Conservation (phyloP, 2,888 invertebrate species). For the Proisotoma minuta region DNA sequence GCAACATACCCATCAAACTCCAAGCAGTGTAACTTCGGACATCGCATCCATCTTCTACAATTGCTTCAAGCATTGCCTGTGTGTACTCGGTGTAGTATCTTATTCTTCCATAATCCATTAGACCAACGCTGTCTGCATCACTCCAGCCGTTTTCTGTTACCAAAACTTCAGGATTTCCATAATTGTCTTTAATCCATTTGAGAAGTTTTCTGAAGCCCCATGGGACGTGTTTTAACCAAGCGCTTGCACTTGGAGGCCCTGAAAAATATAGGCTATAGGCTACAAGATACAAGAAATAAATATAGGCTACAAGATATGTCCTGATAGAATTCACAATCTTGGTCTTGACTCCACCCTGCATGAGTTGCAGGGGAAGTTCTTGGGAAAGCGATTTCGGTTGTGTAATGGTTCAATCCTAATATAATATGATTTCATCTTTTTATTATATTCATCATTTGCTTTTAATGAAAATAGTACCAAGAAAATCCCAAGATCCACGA, state of each 20-base stretch:
- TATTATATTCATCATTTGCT: no score
- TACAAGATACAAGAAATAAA: no score
- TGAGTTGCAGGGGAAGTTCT: not conserved
- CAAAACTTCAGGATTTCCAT: slow-evolving; percentile 27
- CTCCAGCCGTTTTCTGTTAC: slow-evolving; percentile 43
- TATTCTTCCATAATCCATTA: slow-evolving; percentile 27
- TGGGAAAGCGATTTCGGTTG: slow-evolving; percentile 40
- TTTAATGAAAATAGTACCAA: no score
- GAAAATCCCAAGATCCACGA: slow-evolving; percentile 51
- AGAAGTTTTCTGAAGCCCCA: slow-evolving; percentile 32
- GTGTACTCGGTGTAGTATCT: slow-evolving; percentile 38
- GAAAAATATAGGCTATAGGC: slow-evolving; percentile 18
- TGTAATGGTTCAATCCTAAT: slow-evolving; percentile 54
- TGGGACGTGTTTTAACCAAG: slow-evolving; percentile 22
- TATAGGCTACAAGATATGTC: slow-evolving; percentile 28
- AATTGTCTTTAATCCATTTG: slow-evolving; percentile 29
- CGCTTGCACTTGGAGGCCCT: no score
- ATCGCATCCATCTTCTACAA: slow-evolving; percentile 37
- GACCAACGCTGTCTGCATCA: slow-evolving; percentile 26
- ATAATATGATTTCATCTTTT: no score
- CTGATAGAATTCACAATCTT: slow-evolving; percentile 15
- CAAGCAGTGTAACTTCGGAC: slow-evolving; percentile 37
- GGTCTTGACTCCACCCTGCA: slow-evolving; percentile 22
- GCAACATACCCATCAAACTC: slow-evolving; percentile 21
- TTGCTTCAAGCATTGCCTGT: slow-evolving; percentile 40